phyloP scores from a whole-genome alignment of 2,113 vertebrate species.

The Sylvilagus bachmani region DNA sequence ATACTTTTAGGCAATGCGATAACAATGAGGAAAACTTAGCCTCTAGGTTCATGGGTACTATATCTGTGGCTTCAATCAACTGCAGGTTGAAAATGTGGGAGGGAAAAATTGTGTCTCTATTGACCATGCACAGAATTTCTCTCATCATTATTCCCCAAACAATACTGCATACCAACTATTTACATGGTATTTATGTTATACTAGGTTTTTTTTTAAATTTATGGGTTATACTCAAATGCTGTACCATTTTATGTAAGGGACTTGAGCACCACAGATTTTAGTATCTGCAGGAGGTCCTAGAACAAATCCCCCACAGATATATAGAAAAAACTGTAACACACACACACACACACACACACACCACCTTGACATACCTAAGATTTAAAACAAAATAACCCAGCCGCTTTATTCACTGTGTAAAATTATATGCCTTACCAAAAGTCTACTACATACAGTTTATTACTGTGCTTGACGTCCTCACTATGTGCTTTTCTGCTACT shows the following conservation, averaged over 20 bases:
- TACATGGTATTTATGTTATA: background rate
- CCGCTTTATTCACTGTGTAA: background rate
- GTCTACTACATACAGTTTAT: background rate
- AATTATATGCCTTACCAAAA: background rate
- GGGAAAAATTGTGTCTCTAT: background rate
- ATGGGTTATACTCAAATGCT: background rate
- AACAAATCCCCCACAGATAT: background rate
- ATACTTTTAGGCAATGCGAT: background rate
- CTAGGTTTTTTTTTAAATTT: background rate
- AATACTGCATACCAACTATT: background rate
- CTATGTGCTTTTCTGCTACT: background rate
- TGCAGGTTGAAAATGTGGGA: background rate
- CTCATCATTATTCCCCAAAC: background rate
- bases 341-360: too few species aligned
- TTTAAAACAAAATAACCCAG: background rate
- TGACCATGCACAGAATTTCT: background rate
- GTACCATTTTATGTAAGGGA: background rate
- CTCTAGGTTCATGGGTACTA: background rate
- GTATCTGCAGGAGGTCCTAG: background rate
- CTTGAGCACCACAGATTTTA: background rate
- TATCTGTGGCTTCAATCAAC: background rate
- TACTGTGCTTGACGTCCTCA: background rate
- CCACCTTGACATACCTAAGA: background rate
- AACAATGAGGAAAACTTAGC: conserved; percentile 10
- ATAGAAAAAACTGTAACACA: background rate